Base-by-base conservation (phyloP, 2,113 vertebrate species). In the Sus scrofa region DNA sequence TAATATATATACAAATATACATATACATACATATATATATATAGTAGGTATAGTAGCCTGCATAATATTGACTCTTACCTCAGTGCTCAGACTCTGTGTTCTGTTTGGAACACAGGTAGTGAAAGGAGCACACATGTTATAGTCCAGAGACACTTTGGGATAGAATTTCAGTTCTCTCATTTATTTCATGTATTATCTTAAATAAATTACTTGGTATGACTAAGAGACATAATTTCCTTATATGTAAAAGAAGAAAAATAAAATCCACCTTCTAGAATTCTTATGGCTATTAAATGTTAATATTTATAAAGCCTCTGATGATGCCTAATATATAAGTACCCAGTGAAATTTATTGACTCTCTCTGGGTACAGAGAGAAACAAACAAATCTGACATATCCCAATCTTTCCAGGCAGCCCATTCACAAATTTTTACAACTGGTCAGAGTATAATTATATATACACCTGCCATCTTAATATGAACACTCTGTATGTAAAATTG, bases 221-320 rank as follows among this genome's bases (percentile, higher is more conserved):
- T 83, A 85, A 75, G 24, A 54, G 44, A 58, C 63, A 39, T 18
- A 50, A 18, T 94, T 86, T 92, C 30, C n/a, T 82, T 88, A 18
- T 37, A 34, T 81, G 32, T n/a, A 70, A 91, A 58, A 74, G 58
- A 19, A 95, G 56, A 93, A 32, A 52, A 79, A 71, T 27, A 73
- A 68, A 60, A 62, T 39, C 32, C 30, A 85, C 9, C 19, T 84
- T 68, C 30, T 85, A 75, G 18, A 13, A 58, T 81, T 75, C 86
- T 68, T 93, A 24, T 22, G 37, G 77, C 56, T 19, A 39, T 83
- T 78, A 77, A 68, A 71, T 88, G 54, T 67, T 62, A 86, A 37
- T 82, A 83, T 95, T 96, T 95, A 62, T 84, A 56, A 90, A 91
- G 54, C 20, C 32, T 14, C 44, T 60, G 32, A 9, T 52, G 22